These are phyloP conservation scores for Eriocheir sinensis DNA, from an alignment of 1,140 invertebrate species.

Conservation along the genomic window DNA sequence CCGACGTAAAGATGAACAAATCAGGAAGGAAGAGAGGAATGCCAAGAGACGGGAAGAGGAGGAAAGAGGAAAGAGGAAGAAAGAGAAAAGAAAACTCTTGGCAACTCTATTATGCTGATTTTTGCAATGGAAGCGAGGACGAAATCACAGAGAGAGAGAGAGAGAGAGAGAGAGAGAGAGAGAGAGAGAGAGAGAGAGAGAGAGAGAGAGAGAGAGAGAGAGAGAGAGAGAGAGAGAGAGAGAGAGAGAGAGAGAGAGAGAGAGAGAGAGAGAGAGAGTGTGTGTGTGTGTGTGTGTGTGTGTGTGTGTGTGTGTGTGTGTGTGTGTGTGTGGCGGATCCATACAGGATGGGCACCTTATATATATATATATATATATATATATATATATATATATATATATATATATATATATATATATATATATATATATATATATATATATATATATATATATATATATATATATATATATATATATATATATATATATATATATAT, in stretches of 20 bases:
- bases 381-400: constrained; percentile 49
- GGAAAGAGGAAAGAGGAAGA: not conserved
- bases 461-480: too few species aligned
- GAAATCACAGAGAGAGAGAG: not conserved
- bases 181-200: constrained; percentile 2
- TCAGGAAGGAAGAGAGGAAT: too few species aligned
- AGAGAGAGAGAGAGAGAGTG: constrained; percentile 14
- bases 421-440: not conserved
- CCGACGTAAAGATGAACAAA: too few species aligned
- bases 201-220: not conserved
- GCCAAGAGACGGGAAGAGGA: too few species aligned
- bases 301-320: not conserved
- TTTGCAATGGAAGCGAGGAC: not conserved
- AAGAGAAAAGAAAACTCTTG: not conserved
- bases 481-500: too few species aligned
- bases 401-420: constrained; percentile 48
- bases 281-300: not conserved
- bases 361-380: constrained; percentile 34
- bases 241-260: not conserved
- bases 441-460: too few species aligned
- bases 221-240: not conserved
- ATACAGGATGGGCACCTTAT: too few species aligned
- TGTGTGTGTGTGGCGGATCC: not conserved
- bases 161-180: not conserved
- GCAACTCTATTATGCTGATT: constrained; percentile 35